Base-by-base conservation (phyloP, 2,888 invertebrate genomes). In the Sphaeridia pumilis region DNA sequence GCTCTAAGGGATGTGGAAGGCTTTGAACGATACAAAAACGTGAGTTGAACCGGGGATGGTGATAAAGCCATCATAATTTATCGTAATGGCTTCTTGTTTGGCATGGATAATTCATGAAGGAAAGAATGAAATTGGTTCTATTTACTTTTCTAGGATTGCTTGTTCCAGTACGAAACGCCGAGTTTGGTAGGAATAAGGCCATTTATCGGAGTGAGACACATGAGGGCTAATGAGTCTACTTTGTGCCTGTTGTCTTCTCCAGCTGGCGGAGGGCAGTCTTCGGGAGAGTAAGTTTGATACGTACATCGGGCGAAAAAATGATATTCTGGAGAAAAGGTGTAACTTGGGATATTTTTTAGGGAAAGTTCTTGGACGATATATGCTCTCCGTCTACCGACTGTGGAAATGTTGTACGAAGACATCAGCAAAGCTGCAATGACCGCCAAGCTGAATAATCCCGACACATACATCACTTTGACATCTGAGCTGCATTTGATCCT, bases 401-500 rank as follows among this genome's bases (percentile, higher is more conserved):
- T 80, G 10, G 77, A 77, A 51, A 77, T 77, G 55, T 71, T 84
- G 7, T 82, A 82, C 67, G 76, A 77, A 52, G 85, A 85, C 67
- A 79, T 85, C 64, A 76, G 80, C 45, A 77, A 79, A 58, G 76
- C 82, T 34, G 83, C 82, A 0, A 76, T 77, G 55, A 75, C 76
- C 41, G 80, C 81, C 67, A 75, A 78, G 51, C 74, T 75, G 49
- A 76, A 79, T 0, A 81, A 80, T 58, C 77, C 80, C 1, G 75
- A 78, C 35, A 81, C 82, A 2, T 84, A 84, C 67, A 75, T 79
- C 55, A 82, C 84, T 68, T 71, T 87, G 51, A 71, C 85, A 66
- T 78, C 79, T 63, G 85, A 86, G 70, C 82, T 82, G 4, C 82
- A 83, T 67, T 75, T 82, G 60, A 77, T 84, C 63, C 70, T 85